Evolutionary conservation across 2,797 vertebrate species (phyloP).

Genomic region (Anabacerthia variegaticeps): DNA sequence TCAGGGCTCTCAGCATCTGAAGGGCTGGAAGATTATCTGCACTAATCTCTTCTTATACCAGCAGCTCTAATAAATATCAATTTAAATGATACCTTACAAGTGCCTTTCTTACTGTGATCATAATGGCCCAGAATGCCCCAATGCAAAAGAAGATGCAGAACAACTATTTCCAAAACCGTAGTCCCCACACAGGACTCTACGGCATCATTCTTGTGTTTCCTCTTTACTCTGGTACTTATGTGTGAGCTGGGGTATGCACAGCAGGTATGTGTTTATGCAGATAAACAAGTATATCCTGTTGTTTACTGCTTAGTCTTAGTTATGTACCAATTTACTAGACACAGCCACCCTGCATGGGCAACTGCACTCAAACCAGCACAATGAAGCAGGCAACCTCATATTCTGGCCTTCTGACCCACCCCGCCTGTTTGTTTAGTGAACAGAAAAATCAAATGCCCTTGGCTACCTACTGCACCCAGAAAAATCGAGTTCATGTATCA

Average conservation of each 20-base stretch:
- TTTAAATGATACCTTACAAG: background rate
- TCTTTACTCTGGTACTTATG: background rate
- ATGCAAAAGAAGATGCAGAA: background rate
- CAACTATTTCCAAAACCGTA: background rate
- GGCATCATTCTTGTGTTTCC: background rate
- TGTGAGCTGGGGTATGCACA: background rate
- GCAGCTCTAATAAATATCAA: background rate
- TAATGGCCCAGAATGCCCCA: background rate
- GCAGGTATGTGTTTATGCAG: background rate
- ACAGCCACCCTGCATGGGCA: background rate
- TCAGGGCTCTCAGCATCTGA: background rate
- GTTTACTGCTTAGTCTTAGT: background rate
- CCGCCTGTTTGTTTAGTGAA: background rate
- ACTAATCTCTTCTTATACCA: fast-evolving
- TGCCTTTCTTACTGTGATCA: background rate
- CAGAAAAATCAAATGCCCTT: background rate
- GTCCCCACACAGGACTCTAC: background rate
- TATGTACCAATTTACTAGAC: background rate
- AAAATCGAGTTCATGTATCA: background rate
- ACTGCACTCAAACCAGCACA: background rate
- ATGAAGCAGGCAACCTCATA: background rate
- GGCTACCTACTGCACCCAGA: fast-evolving
- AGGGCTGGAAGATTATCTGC: background rate
- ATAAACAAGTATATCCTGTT: background rate
- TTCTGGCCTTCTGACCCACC: background rate